phyloP scores from a whole-genome alignment of 1,140 invertebrate genomes.

The Zaprionus lachaisei region DNA sequence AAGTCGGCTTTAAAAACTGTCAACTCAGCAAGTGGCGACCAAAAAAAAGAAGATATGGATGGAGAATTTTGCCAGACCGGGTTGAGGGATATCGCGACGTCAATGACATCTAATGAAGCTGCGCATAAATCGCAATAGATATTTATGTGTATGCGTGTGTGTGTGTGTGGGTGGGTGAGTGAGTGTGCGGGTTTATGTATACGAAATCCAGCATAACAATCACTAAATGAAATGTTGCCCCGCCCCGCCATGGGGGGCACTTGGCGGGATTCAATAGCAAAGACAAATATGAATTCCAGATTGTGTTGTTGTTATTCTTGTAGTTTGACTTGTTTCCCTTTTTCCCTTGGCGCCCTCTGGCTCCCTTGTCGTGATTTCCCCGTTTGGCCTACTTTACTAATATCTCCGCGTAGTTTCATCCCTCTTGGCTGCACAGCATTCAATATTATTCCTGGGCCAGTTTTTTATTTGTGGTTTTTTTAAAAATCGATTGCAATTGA shows the following conservation, averaged over 20 bases:
- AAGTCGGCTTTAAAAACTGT: slow-evolving; percentile 45
- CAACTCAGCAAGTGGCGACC: slow-evolving; percentile 32
- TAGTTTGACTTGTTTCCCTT: slow-evolving; percentile 3
- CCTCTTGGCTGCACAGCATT: slow-evolving; percentile 29
- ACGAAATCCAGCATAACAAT: slow-evolving; percentile 50
- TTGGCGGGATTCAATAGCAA: slow-evolving; percentile 35
- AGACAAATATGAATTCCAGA: slow-evolving; percentile 52
- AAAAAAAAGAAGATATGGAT: slow-evolving; percentile 3
- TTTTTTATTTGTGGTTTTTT: slow-evolving; percentile 27
- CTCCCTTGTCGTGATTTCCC: slow-evolving; percentile 26
- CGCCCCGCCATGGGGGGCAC: slow-evolving; percentile 12
- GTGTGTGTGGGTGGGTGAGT: background rate
- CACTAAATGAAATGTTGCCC: slow-evolving; percentile 36
- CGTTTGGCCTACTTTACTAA: slow-evolving; percentile 37
- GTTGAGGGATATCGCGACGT: background rate
- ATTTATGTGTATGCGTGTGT: background rate
- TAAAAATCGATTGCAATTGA: slow-evolving; percentile 39
- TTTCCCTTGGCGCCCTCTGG: slow-evolving; percentile 14
- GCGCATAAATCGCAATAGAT: slow-evolving; percentile 46
- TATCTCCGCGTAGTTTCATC: slow-evolving; percentile 41
- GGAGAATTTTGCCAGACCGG: slow-evolving; percentile 3
- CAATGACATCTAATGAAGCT: slow-evolving; percentile 55
- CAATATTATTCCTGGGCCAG: slow-evolving; percentile 5
- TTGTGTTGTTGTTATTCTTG: slow-evolving; percentile 34
- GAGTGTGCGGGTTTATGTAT: slow-evolving; percentile 14